phyloP scores from a whole-genome alignment of 2,797 vertebrate genomes.

The Myiotriccus ornatus region DNA sequence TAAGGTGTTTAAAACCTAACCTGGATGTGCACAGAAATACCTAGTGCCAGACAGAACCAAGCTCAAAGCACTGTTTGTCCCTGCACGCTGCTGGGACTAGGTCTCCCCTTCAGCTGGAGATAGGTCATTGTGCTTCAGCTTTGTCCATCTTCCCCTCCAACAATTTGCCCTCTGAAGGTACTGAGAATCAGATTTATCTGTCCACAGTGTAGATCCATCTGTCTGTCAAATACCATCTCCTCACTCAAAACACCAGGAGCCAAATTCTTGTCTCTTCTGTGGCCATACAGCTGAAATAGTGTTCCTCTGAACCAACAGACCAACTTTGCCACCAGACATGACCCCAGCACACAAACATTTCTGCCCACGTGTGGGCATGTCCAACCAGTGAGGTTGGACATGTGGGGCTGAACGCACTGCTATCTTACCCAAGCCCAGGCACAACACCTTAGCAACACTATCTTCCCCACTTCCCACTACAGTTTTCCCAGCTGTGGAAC shows the following conservation, averaged over 20 bases:
- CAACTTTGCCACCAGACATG: neutral
- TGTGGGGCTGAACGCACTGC: neutral
- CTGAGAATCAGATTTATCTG: neutral
- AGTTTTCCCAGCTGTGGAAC: conserved; percentile 7
- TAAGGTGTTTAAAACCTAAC: neutral
- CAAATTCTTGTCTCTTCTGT: neutral
- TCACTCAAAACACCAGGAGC: neutral
- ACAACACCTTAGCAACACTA: neutral
- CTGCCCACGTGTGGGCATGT: fast-evolving
- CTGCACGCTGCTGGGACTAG: fast-evolving
- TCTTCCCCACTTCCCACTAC: neutral
- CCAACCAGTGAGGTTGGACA: neutral
- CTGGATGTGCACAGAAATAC: neutral
- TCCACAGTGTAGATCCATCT: neutral
- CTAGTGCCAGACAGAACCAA: neutral
- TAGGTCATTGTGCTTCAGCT: neutral
- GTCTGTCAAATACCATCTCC: neutral
- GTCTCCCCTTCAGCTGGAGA: neutral
- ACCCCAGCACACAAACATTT: neutral
- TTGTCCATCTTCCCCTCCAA: neutral
- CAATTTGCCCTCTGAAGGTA: neutral
- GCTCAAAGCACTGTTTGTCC: fast-evolving
- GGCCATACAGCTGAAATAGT: neutral
- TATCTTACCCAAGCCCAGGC: neutral
- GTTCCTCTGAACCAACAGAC: neutral